phyloP scores from a whole-genome alignment of 2,888 invertebrate genomes.

The Diaphora mendica region DNA sequence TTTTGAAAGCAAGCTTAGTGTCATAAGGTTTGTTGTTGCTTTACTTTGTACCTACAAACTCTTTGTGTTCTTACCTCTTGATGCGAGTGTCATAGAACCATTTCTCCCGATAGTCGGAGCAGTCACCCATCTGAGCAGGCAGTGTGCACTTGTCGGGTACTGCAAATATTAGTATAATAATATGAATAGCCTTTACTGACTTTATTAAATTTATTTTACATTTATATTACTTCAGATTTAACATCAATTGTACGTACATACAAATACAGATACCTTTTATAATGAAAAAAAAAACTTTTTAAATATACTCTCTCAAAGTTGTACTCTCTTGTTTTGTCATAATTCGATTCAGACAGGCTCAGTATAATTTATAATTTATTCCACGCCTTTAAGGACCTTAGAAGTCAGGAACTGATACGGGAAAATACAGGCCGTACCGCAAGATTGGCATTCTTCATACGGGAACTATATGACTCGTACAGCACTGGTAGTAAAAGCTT shows the following conservation, averaged over 20 bases:
- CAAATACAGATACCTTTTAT: no score
- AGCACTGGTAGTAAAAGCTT: no score
- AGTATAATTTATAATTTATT: no score
- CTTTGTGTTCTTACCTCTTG: conserved; percentile 70
- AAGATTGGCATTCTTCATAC: no score
- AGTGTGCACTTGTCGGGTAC: conserved; percentile 88
- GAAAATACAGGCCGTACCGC: no score
- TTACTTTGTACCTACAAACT: neutral
- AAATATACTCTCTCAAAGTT: no score
- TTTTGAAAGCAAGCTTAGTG: neutral
- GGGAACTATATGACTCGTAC: no score
- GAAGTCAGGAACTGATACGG: no score
- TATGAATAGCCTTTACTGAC: neutral
- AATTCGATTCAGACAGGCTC: no score
- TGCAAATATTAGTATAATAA: conserved; percentile 47
- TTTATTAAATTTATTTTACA: neutral
- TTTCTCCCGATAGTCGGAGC: conserved; percentile 90
- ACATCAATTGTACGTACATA: neutral
- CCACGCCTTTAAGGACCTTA: no score
- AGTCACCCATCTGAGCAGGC: conserved; percentile 92
- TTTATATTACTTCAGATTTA: neutral
- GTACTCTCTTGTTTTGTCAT: no score
- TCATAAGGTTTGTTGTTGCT: neutral
- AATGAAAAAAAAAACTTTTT: no score
- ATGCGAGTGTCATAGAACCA: conserved; percentile 95